These are phyloP conservation scores for Apocrypta bakeri DNA, from an alignment of 1,140 invertebrate species.

Conservation along the genomic window DNA sequence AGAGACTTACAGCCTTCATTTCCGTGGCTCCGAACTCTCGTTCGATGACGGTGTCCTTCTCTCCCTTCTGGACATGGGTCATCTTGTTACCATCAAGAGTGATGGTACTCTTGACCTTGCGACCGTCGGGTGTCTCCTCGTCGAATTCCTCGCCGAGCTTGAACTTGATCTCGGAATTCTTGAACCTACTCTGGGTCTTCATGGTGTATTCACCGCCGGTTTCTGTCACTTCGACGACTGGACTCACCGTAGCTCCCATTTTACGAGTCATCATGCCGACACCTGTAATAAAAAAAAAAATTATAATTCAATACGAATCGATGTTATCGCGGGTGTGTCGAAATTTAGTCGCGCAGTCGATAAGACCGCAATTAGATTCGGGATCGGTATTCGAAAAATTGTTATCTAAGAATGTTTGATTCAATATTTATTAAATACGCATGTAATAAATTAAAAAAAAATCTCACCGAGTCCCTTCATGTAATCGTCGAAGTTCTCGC, in stretches of 20 bases:
- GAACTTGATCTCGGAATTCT: conserved; percentile 86
- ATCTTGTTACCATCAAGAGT: conserved; percentile 82
- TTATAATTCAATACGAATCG: neutral
- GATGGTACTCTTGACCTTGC: conserved; percentile 84
- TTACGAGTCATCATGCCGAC: conserved; percentile 85
- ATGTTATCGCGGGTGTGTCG: neutral
- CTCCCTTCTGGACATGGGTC: conserved; percentile 81
- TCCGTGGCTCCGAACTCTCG: conserved; percentile 82
- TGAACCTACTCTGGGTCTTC: conserved; percentile 89
- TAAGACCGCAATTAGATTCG: neutral
- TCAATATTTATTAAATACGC: too few relatives aligned
- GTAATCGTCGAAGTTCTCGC: conserved; percentile 91
- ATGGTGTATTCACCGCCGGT: conserved; percentile 83
- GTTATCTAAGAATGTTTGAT: too few relatives aligned
- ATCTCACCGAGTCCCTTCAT: conserved; percentile 89
- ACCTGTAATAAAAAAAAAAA: conserved; percentile 75
- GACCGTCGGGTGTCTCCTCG: conserved; percentile 89
- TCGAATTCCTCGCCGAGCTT: conserved; percentile 89
- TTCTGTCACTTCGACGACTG: conserved; percentile 82
- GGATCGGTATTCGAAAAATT: too few relatives aligned
- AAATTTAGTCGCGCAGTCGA: neutral
- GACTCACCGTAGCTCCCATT: conserved; percentile 83
- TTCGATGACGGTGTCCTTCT: conserved; percentile 78
- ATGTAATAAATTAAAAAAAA: too few relatives aligned
- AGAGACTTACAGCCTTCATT: conserved; percentile 78